Conservation (phyloP, 2,888 invertebrate genomes). For the Rhodophaea formosa region DNA sequence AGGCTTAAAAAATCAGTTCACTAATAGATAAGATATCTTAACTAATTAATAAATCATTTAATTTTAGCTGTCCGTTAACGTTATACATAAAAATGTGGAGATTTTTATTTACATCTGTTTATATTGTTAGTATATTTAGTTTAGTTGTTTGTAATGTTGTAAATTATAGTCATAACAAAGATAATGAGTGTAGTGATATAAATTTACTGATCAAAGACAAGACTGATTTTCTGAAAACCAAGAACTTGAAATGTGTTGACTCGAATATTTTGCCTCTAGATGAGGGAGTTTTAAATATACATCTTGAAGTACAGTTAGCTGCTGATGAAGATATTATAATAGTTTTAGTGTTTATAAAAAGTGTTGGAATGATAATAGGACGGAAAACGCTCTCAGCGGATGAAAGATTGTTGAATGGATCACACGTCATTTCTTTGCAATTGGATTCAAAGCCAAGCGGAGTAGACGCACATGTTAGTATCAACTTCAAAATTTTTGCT, state of each 20-base stretch:
- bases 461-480: background rate
- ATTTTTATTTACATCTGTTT: background rate
- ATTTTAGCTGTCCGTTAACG: background rate
- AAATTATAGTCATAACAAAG: background rate
- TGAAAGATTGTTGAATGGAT: background rate
- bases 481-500: background rate
- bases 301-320: background rate
- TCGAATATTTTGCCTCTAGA: background rate
- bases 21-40: slow-evolving; percentile 4
- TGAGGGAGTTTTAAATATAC: background rate
- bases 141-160: background rate
- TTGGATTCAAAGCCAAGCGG: background rate
- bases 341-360: background rate
- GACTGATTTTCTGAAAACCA: background rate
- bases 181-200: background rate
- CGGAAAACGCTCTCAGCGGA: background rate
- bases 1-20: background rate
- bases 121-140: background rate
- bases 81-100: background rate
- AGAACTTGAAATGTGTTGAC: background rate
- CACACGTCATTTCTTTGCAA: background rate
- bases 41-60: background rate
- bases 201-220: background rate
- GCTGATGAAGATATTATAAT: background rate
- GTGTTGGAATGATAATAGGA: background rate